Evolutionary conservation across 2,888 invertebrate genomes (phyloP).

Genomic region (Dyspetes luteomarginatus): DNA sequence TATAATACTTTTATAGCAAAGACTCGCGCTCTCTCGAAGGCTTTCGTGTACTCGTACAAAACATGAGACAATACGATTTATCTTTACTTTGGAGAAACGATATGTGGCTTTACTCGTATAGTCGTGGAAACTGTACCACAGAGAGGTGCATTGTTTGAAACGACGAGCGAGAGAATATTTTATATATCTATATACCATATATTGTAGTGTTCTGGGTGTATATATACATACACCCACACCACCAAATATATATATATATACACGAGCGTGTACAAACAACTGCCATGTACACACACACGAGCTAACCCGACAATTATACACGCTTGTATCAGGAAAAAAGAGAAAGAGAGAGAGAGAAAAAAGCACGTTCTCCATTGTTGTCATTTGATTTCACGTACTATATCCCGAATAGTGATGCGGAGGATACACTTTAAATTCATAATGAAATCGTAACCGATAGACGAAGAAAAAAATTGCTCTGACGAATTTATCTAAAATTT

Average conservation of each 20-base stretch:
- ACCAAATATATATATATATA: not conserved
- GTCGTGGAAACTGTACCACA: conserved; percentile 72
- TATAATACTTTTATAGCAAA: no score
- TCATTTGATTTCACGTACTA: conserved; percentile 61
- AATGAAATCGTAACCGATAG: no score
- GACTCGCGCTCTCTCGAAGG: not conserved
- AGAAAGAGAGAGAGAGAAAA: conserved; percentile 9
- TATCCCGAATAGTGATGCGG: not conserved
- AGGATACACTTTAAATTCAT: no score
- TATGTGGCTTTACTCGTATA: conserved; percentile 28
- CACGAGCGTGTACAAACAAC: conserved; percentile 7
- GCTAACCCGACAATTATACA: conserved; percentile 9
- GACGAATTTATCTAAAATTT: no score
- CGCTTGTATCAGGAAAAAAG: conserved; percentile 47
- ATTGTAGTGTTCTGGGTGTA: conserved; percentile 3
- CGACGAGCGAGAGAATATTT: conserved; percentile 27
- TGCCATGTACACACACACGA: conserved; percentile 3
- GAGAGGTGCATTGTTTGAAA: conserved; percentile 60
- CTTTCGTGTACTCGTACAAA: not conserved
- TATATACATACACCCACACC: conserved; percentile 15
- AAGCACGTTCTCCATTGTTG: conserved; percentile 53
- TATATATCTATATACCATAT: no score
- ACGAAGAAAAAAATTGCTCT: no score
- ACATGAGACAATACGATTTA: conserved; percentile 50
- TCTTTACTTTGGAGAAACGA: conserved; percentile 65